Base-by-base conservation (phyloP, 2,113 vertebrate species). In the Oostethus manadensis region DNA sequence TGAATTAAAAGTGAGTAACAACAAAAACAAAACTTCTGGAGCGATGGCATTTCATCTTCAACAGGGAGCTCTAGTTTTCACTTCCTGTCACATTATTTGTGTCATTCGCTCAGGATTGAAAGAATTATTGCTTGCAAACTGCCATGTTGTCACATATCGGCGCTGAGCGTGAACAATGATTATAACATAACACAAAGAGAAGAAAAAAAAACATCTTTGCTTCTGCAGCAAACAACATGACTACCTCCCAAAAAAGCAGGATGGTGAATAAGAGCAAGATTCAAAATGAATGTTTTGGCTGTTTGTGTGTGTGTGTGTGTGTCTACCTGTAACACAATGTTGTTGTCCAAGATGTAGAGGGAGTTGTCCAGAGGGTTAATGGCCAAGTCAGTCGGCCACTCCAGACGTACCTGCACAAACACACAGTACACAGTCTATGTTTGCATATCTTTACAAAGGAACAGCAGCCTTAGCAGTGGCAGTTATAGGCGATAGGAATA, bases 281-380 rank as follows among this genome's bases (percentile, higher is more conserved):
- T 26, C n/a, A 10, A 14, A 59, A 49, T 51, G 50, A 4, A 57
- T 16, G 51, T 10, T 8, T 5, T 58, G 55, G 0, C 8, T 3
- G 1, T 40, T 40, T 40, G 55, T 9, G 10, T 49, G 2, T 14
- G 33, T 1, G 2, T 18, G 4, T 10, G 45, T 29, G 55, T 38
- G 35, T 61, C 1, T 71, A 88, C 86, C 90, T 98, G 95, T 16
- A 99, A 90, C 45, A 99, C 97, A 2, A 99, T 96, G 84, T 98
- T 98, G 89, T 97, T 98, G 91, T 99, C 97, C 69, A 99, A 91
- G 53, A 99, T 91, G 44, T 95, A 98, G 40, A 99, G 88, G 0
- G 97, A 98, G 71, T 99, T 96, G 87, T 99, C 97, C 68, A 99
- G 80, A 0, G 97, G 97, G 83, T 95, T 99, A 73, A 98, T 89